A percentile compares a stretch with the other conserved stretches of the same genome.
Evolutionary conservation across 2,113 vertebrate species (phyloP).

Genomic region (Crypturellus undulatus): DNA sequence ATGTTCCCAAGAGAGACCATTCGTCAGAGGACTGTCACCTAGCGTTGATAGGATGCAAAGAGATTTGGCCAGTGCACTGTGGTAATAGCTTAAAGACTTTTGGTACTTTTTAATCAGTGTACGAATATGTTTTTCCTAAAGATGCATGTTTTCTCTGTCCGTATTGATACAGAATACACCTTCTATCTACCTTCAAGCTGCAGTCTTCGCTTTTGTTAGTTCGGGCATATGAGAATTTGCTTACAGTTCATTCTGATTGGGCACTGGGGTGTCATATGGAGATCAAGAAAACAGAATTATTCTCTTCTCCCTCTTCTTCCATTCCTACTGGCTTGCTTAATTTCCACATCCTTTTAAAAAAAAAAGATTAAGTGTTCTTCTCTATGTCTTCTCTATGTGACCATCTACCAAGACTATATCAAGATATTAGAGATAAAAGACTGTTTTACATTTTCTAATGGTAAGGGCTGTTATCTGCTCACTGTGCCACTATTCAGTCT

Average conservation of each 20-base stretch:
- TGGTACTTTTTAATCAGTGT: not conserved
- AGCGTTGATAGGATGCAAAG: not conserved
- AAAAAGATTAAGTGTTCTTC: not conserved
- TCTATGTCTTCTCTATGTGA: not conserved
- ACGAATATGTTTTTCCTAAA: not conserved
- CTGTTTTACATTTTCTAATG: not conserved
- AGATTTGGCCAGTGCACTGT: not conserved
- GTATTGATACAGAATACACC: not conserved
- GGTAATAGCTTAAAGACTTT: not conserved
- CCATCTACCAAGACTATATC: not conserved
- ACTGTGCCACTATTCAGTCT: not conserved
- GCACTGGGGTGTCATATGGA: not conserved
- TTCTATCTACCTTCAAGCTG: not conserved
- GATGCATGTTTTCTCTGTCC: not conserved
- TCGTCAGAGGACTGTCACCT: not conserved
- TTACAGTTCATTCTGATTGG: not conserved
- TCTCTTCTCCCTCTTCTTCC: not conserved
- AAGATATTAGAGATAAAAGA: not conserved
- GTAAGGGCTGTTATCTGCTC: not conserved
- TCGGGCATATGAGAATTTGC: not conserved
- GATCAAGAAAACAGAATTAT: not conserved
- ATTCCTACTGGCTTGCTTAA: not conserved
- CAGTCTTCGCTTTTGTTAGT: not conserved
- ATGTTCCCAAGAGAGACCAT: not conserved
- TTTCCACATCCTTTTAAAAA: not conserved